Base-by-base conservation (phyloP, 2,888 invertebrate genomes). In the Homarus gammarus region DNA sequence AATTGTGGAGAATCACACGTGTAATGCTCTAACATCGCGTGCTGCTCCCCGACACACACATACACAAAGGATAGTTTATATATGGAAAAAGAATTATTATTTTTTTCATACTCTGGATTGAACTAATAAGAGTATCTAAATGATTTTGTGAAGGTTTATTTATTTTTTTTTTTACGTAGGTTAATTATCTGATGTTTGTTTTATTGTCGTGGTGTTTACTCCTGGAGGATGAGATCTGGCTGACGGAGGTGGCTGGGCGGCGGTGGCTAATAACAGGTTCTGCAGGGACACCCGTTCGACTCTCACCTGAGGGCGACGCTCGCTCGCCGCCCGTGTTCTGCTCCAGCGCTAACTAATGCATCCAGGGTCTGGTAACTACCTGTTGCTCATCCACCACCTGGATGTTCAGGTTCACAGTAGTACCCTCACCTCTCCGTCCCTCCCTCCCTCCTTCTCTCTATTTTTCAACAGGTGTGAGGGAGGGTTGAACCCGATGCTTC, bases 11-110 rank as follows among this genome's bases (percentile, higher is more conserved):
- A 36, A 27, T 73, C 68, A 51, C 64, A 85, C 36, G 38, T 68
- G 78, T 84, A 68, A 78, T 78, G 85, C 78, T 78, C 78, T 78
- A 38, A 75, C 75, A 75, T 75, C 61, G 73, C 84, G 84, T 75
- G 84, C 75, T 64, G 8, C 27, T n/a, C n/a, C n/a, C n/a, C n/a
- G n/a, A n/a, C n/a, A n/a, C n/a, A n/a, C 56, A 12, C 12, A 12
- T 18, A 56, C 56, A 56, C 56, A 56, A 12, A 56, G 56, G 56
- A 18, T 56, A 56, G 15, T 56, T 56, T 56, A 22, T 5, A 56
- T 56, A 15, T 56, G 22, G 12, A 49, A 10, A 49, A 49, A 18
- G 22, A 18, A 56, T 1, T 12, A 44, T 44, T 44, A 44, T 44
- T 44, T n/a, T n/a, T n/a, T n/a, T n/a, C n/a, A n/a, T n/a, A n/a